Percentiles rank a stretch among this genome's conserved stretches.
Evolutionary conservation across 1,140 invertebrate genomes (phyloP).

Genomic region (Asbolus verrucosus): DNA sequence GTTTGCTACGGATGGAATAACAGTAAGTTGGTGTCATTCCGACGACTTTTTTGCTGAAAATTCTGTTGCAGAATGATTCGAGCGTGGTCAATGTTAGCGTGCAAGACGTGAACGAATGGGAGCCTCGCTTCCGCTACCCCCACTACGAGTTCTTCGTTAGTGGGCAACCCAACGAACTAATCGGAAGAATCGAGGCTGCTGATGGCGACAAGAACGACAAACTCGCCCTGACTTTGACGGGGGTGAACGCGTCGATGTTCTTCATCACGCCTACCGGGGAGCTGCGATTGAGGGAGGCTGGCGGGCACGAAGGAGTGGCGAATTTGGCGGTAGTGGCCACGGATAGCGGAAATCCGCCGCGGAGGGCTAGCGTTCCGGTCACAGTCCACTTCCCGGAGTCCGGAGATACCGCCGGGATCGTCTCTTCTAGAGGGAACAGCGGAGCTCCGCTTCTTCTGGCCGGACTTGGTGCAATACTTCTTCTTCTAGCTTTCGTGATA

Average conservation of each 20-base stretch:
- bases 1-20: constrained; percentile 84
- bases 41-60: no score
- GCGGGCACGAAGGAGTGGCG: constrained; percentile 66
- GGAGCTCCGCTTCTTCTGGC: constrained; percentile 74
- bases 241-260: constrained; percentile 72
- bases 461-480: constrained; percentile 79
- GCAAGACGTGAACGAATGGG: constrained; percentile 92
- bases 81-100: constrained; percentile 81
- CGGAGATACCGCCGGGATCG: constrained; percentile 64
- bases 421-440: constrained; percentile 64
- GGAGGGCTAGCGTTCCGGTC: constrained; percentile 80
- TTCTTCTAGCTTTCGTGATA: constrained; percentile 79
- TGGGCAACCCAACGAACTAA: constrained; percentile 66
- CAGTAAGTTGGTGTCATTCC: constrained; percentile 76
- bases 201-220: constrained; percentile 85
- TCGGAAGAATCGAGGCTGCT: constrained; percentile 79
- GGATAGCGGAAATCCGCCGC: constrained; percentile 81
- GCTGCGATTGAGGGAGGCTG: constrained; percentile 53
- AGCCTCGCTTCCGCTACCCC: constrained; percentile 87
- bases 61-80: constrained; percentile 86
- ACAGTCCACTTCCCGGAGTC: constrained; percentile 76
- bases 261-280: constrained; percentile 60
- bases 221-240: constrained; percentile 77
- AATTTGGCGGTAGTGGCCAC: constrained; percentile 74
- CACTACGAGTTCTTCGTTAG: constrained; percentile 86